These are phyloP conservation scores for Hyppa rectilinea DNA, from an alignment of 2,888 invertebrate genomes.

Conservation along the genomic window DNA sequence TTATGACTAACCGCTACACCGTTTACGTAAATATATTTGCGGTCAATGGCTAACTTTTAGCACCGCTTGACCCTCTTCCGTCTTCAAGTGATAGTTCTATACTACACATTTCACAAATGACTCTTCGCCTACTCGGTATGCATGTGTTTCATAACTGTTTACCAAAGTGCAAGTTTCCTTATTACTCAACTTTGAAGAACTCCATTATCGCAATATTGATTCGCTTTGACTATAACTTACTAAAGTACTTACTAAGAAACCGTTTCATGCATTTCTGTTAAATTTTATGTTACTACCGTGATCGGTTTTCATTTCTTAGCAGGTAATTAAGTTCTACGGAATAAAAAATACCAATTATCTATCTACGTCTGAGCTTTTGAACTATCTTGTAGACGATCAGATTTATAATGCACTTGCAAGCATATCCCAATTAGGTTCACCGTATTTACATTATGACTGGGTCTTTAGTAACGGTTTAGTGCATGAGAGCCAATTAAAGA, in stretches of 20 bases:
- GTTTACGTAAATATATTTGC: constrained; percentile 20
- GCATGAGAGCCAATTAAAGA: constrained; percentile 28
- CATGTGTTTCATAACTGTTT: constrained; percentile 24
- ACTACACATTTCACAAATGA: constrained; percentile 31
- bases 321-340: neutral
- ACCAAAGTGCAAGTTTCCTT: constrained; percentile 21
- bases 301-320: neutral
- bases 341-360: neutral
- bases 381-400: constrained; percentile 14
- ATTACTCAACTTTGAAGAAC: constrained; percentile 18
- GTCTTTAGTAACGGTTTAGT: constrained; percentile 19
- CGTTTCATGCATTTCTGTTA: neutral
- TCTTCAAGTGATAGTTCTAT: constrained; percentile 26
- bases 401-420: constrained; percentile 31
- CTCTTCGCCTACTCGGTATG: neutral
- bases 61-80: constrained; percentile 40
- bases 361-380: neutral
- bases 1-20: neutral
- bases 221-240: neutral
- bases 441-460: constrained; percentile 14
- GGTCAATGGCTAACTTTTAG: constrained; percentile 23
- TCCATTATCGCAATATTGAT: neutral
- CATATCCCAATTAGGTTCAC: constrained; percentile 15
- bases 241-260: neutral
- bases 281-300: neutral